Base-by-base conservation (phyloP, 2,113 vertebrate species). In the Neodontobutis hainanensis region DNA sequence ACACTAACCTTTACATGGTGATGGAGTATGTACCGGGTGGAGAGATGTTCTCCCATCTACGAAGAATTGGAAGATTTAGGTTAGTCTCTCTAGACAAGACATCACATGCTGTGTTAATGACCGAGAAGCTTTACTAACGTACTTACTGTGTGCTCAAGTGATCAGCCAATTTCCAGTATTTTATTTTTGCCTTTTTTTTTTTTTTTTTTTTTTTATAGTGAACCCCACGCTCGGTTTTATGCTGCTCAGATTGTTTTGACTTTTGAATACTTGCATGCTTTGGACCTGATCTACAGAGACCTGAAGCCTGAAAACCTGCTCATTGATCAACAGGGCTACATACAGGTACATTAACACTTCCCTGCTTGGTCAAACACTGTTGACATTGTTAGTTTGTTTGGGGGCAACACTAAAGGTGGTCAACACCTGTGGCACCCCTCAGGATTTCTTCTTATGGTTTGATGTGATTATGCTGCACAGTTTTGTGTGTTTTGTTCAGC, bases 1-100 rank as follows among this genome's bases (percentile, higher is more conserved):
- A 95, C 90, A 92, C 94, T 16, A 96, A 96, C 85, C 92, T 97
- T 69, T 96, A 96, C 90, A 97, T 97, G 95, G 93, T 97, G 87
- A 96, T 97, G 95, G 95, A 97, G 69, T 96, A 97, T 11, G 93
- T 97, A 46, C 94, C 94, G 5, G 95, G 95, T 7, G 95, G 95
- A 48, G 95, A 97, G 87, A 97, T 96, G 95, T 97, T 97, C 84
- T 96, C 95, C 61, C 95, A 97, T 85, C 88, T 97, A 86, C 92
- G 95, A 73, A 89, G 93, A 89, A 97, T 95, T 52, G 95, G 95
- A 78, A 92, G 95, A 82, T 96, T 96, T 93, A 96, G 94, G 94
- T 94, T 65, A 78, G 85, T 80, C 59, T 60, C n/a, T 61, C 2
- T 27, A 34, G 11, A 9, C 45, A 64, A 8, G 40, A 32, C 11